Conservation (phyloP, 2,113 vertebrate genomes). For the Callithrix jacchus region DNA sequence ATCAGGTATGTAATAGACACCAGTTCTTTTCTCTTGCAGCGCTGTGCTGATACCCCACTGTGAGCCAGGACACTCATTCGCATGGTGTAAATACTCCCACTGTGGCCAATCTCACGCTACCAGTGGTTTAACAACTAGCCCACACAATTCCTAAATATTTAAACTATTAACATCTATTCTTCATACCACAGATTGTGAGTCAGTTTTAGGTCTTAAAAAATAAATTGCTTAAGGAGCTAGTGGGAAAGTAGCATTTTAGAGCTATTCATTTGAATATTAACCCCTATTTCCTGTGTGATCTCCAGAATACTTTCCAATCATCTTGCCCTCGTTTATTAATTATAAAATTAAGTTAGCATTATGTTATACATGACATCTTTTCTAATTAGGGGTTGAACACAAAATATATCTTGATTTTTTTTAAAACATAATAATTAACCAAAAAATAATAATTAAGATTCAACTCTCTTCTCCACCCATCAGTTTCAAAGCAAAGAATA, state of each 20-base stretch:
- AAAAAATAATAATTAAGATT: conserved; percentile 24
- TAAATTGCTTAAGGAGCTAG: not conserved
- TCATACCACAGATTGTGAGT: not conserved
- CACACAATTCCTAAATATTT: not conserved
- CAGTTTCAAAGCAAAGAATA: conserved; percentile 26
- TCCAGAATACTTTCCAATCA: not conserved
- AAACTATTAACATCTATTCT: not conserved
- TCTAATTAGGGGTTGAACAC: not conserved
- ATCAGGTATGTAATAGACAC: rapidly evolving
- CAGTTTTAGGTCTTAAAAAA: conserved; percentile 3
- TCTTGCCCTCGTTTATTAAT: not conserved
- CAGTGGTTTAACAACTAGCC: not conserved
- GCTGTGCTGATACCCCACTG: not conserved
- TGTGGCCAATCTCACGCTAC: not conserved
- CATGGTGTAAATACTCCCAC: not conserved
- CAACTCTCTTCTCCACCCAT: not conserved
- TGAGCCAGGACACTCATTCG: not conserved
- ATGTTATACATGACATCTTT: conserved; percentile 18
- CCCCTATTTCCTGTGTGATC: not conserved
- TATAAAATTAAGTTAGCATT: conserved; percentile 24
- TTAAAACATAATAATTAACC: not conserved
- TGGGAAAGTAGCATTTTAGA: not conserved
- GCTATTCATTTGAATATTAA: not conserved
- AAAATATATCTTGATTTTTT: not conserved
- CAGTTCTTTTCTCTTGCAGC: not conserved